These are phyloP conservation scores for Kuschelorhynchus macadamiae DNA, from an alignment of 2,888 invertebrate species.

Conservation along the genomic window DNA sequence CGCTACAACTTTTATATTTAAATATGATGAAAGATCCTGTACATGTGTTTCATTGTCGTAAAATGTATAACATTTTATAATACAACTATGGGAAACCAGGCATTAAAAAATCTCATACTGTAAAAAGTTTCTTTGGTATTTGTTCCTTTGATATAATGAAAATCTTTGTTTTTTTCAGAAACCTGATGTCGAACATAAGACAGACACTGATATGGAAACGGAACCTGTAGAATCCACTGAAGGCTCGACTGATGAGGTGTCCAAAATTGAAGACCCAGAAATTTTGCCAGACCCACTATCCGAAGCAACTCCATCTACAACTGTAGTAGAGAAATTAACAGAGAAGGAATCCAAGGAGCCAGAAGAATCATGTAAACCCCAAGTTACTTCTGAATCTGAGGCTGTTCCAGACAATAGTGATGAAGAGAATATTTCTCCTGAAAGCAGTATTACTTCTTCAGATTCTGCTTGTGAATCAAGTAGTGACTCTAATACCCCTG, in stretches of 20 bases:
- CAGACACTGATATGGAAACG: neutral
- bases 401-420: neutral
- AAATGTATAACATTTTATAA: too few relatives aligned
- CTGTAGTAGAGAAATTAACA: slow-evolving; percentile 13
- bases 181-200: neutral
- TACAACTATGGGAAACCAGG: too few relatives aligned
- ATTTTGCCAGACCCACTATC: slow-evolving; percentile 4
- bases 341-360: too few relatives aligned
- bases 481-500: slow-evolving; percentile 28
- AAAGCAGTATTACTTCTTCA: slow-evolving; percentile 52
- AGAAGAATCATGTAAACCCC: slow-evolving; percentile 1
- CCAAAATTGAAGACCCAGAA: neutral
- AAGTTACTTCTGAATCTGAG: neutral
- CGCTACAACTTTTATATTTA: too few relatives aligned
- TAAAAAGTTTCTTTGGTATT: too few relatives aligned
- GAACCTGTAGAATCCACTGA: neutral
- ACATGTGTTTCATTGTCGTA: too few relatives aligned
- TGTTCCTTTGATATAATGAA: too few relatives aligned
- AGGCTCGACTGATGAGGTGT: neutral
- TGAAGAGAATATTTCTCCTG: slow-evolving; percentile 51
- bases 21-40: too few relatives aligned
- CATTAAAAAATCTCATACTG: too few relatives aligned
- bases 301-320: neutral
- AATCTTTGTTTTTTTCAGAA: slow-evolving; percentile 2
- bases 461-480: slow-evolving; percentile 11